Evolutionary conservation across 2,888 invertebrate species (phyloP), one percentile per base, ranked within the genome.

Genomic region (Drepanosiphum platanoidis): DNA sequence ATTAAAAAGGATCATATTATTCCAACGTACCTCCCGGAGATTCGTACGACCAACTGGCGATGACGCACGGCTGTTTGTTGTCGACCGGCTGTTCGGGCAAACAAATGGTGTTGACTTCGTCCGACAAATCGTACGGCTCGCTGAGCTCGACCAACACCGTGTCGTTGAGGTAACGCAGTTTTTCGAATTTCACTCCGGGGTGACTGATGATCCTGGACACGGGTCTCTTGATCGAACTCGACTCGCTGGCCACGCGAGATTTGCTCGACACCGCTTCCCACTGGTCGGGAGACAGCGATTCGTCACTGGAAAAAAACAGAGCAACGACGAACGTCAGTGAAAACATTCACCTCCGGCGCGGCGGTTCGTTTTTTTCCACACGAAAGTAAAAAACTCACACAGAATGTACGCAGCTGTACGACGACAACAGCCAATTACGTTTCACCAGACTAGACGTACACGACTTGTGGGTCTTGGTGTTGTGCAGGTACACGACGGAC

Each of bases 11-110:
- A n/a, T n/a, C n/a, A n/a, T n/a, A n/a, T n/a, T n/a, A n/a, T n/a
- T 52, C 52, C 4, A n/a, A 81, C 87, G 87, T 88, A 91, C 91
- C 91, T 89, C 91, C 90, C 79, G 91, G 90, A 86, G 89, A 89
- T 66, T 90, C 91, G 87, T 92, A 91, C 82, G 92, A 91, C 93
- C 92, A 93, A 70, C 93, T 92, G 52, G 92, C 92, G 18, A 91
- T 91, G 1, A 92, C 91, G 88, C 93, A 93, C 27, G 91, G 88
- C 87, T 92, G 91, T 75, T 91, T 87, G 87, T 89, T 88, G 87
- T 90, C 90, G 32, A 91, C 90, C 66, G 89, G 89, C 86, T 89
- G 88, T 18, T 89, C 89, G 0, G 92, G 92, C 58, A 93, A 89
- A 88, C 93, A 93, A 86, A 92, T 90, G 11, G 93, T 91, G 86